Conservation (phyloP, 1,140 invertebrate species). For the Atopsyche davidsoni region DNA sequence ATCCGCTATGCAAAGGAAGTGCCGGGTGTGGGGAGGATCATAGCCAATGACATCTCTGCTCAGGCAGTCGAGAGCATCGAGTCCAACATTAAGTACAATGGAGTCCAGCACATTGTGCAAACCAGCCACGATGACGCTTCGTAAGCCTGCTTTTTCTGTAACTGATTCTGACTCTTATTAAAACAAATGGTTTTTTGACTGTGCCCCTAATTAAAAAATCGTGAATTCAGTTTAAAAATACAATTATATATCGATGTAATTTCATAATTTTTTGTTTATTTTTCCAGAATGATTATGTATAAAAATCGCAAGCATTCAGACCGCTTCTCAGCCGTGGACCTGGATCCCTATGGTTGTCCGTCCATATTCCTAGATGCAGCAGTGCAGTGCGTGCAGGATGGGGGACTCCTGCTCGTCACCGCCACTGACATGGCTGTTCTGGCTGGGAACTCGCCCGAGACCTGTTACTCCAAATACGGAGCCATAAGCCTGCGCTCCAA, state of each 20-base stretch:
- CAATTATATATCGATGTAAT: too few species aligned
- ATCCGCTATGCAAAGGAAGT: slow-evolving; percentile 96
- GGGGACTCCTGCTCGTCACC: slow-evolving; percentile 85
- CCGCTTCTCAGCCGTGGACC: slow-evolving; percentile 84
- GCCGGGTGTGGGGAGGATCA: slow-evolving; percentile 68
- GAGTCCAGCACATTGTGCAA: slow-evolving; percentile 66
- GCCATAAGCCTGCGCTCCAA: slow-evolving; percentile 80
- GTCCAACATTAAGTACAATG: slow-evolving; percentile 75
- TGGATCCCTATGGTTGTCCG: slow-evolving; percentile 97
- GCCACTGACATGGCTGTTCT: slow-evolving; percentile 97
- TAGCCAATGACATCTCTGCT: slow-evolving; percentile 92
- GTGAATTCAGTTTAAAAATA: too few species aligned
- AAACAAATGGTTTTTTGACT: too few species aligned
- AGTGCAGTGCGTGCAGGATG: slow-evolving; percentile 73
- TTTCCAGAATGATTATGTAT: slow-evolving; percentile 78
- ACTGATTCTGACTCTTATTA: too few species aligned
- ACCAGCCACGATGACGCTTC: slow-evolving; percentile 76
- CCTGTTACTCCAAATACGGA: slow-evolving; percentile 93
- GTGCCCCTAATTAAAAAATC: too few species aligned
- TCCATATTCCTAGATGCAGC: slow-evolving; percentile 89
- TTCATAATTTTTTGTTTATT: slow-evolving; percentile 25
- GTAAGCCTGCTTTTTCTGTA: slow-evolving; percentile 46
- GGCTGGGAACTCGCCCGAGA: slow-evolving; percentile 92
- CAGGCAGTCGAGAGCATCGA: slow-evolving; percentile 82
- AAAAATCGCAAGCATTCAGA: slow-evolving; percentile 58